These are phyloP conservation scores for Trachythela sp. DNA, from an alignment of 64 coral and sea anemone species.

Conservation along the genomic window DNA sequence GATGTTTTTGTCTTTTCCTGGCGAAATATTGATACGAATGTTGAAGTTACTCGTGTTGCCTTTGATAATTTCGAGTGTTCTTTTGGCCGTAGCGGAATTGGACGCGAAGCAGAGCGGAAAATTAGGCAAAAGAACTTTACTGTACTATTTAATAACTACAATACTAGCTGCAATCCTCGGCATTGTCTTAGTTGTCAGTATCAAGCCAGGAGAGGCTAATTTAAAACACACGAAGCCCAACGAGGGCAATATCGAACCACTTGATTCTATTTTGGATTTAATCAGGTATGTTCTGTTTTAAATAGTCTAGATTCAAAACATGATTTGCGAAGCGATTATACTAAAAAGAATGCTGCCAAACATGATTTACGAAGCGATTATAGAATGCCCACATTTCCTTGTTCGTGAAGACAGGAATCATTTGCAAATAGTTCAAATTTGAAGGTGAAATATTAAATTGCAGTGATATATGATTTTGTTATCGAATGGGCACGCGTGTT, in stretches of 20 bases:
- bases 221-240: background rate
- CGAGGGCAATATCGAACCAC: background rate
- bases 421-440: too few species aligned
- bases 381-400: too few species aligned
- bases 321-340: too few species aligned
- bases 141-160: background rate
- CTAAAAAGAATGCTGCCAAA: too few species aligned
- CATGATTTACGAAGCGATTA: too few species aligned
- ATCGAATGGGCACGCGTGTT: too few species aligned
- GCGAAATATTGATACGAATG: slow-evolving; percentile 3
- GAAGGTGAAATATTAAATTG: too few species aligned
- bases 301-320: too few species aligned
- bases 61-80: background rate
- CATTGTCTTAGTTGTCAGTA: slow-evolving; percentile 3
- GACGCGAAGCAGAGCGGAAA: background rate
- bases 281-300: background rate
- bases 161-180: background rate
- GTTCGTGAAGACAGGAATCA: too few species aligned
- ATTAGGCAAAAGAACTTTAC: background rate
- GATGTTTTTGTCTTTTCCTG: background rate
- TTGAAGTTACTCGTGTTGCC: background rate
- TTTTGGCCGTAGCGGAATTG: background rate
- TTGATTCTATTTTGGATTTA: background rate
- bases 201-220: background rate
- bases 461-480: too few species aligned